Conservation (phyloP, 1,140 invertebrate species). For the Andricus grossulariae region DNA sequence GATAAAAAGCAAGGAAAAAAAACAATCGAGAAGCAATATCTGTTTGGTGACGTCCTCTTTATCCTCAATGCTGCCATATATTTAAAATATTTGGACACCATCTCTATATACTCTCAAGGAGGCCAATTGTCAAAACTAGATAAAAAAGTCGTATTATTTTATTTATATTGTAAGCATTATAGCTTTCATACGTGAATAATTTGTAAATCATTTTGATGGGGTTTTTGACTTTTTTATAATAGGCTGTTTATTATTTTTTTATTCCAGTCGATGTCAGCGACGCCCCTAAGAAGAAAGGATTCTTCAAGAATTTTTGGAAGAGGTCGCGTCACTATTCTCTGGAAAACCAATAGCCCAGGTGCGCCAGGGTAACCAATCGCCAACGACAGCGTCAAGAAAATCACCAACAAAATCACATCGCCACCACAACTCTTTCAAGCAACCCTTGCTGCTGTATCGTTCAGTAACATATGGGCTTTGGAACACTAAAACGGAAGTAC, state of each 20-base stretch:
- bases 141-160: no score
- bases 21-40: neutral
- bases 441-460: constrained; percentile 74
- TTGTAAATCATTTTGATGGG: neutral
- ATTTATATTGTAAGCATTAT: no score
- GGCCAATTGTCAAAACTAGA: neutral
- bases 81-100: constrained; percentile 6
- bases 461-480: constrained; percentile 56
- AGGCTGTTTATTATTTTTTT: constrained; percentile 35
- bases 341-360: constrained; percentile 83
- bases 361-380: constrained; percentile 72
- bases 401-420: constrained; percentile 59
- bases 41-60: constrained; percentile 3
- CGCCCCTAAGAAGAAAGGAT: constrained; percentile 86
- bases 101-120: neutral
- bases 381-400: constrained; percentile 65
- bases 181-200: constrained; percentile 3
- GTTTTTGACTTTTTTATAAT: neutral
- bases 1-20: constrained; percentile 31
- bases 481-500: constrained; percentile 11
- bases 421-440: constrained; percentile 61
- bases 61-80: neutral
- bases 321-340: constrained; percentile 87
- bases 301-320: constrained; percentile 90
- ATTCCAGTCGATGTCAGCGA: constrained; percentile 80